Percentiles rank a stretch among this genome's conserved stretches.
Evolutionary conservation across 2,888 invertebrate species (phyloP).

Genomic region (Drosophila algonquin): DNA sequence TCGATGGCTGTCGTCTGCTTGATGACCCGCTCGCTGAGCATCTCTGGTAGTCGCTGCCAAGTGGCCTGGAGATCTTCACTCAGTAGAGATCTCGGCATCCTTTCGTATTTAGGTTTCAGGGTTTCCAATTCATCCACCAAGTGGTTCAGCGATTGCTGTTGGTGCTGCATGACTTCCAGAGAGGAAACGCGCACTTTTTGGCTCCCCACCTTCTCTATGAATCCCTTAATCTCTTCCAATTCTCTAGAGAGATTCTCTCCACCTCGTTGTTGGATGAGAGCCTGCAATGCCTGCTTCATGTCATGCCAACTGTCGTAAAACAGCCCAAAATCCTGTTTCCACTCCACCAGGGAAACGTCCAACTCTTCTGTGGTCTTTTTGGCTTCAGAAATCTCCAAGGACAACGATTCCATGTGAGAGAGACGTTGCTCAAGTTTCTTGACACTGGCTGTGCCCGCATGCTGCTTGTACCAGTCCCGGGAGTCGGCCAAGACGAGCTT

Average conservation of each 20-base stretch:
- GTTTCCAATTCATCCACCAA: slow-evolving; percentile 76
- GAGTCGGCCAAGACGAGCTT: slow-evolving; percentile 83
- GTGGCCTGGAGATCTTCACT: slow-evolving; percentile 74
- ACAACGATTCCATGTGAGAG: slow-evolving; percentile 83
- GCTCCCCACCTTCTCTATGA: slow-evolving; percentile 63
- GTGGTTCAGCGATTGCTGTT: slow-evolving; percentile 78
- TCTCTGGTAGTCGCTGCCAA: slow-evolving; percentile 81
- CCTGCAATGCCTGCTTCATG: slow-evolving; percentile 82
- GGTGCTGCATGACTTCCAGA: slow-evolving; percentile 78
- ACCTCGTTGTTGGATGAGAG: slow-evolving; percentile 84
- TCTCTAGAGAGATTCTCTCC: slow-evolving; percentile 83
- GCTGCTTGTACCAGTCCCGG: slow-evolving; percentile 84
- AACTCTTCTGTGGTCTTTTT: slow-evolving; percentile 74
- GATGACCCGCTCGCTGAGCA: slow-evolving; percentile 81
- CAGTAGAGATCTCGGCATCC: slow-evolving; percentile 61
- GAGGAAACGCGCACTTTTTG: slow-evolving; percentile 77
- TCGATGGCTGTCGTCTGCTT: slow-evolving; percentile 84
- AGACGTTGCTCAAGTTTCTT: slow-evolving; percentile 82
- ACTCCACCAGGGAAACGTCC: slow-evolving; percentile 77
- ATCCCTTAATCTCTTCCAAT: slow-evolving; percentile 70
- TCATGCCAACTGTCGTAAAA: slow-evolving; percentile 84
- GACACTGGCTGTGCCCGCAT: slow-evolving; percentile 79
- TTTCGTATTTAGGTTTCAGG: slow-evolving; percentile 68
- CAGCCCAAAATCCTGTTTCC: slow-evolving; percentile 82
- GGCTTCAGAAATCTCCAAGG: slow-evolving; percentile 81